Evolutionary conservation across 2,797 vertebrate species (phyloP).

Genomic region (Silurus lanzhouensis): DNA sequence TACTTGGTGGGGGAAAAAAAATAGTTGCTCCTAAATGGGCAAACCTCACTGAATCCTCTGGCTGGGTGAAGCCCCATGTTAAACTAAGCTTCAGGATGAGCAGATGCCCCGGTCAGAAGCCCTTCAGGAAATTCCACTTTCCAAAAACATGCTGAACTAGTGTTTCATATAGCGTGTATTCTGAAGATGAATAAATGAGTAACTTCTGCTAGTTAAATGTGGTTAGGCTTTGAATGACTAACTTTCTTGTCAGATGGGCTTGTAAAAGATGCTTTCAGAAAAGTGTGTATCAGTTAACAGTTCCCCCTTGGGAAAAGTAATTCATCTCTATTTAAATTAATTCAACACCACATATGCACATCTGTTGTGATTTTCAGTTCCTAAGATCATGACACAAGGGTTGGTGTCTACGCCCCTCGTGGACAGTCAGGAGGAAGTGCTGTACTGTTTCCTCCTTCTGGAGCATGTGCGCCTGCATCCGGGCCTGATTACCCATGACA

Average conservation of each 20-base stretch:
- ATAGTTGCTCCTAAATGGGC: background rate
- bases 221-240: background rate
- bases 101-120: background rate
- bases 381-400: background rate
- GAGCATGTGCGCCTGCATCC: slow-evolving; percentile 68
- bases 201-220: background rate
- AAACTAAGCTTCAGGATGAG: background rate
- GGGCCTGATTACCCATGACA: slow-evolving; percentile 68
- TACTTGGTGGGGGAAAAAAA: background rate
- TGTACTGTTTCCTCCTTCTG: slow-evolving; percentile 72
- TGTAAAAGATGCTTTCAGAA: background rate
- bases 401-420: background rate
- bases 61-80: background rate
- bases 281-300: background rate
- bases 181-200: background rate
- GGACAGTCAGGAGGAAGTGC: slow-evolving; percentile 65
- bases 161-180: background rate
- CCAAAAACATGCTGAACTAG: background rate
- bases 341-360: background rate
- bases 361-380: slow-evolving; percentile 7
- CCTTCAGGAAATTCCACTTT: background rate
- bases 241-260: background rate
- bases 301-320: background rate
- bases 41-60: background rate
- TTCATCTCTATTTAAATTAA: background rate